Conservation (phyloP, 1,140 invertebrate genomes). For the Saccostrea cuccullata region DNA sequence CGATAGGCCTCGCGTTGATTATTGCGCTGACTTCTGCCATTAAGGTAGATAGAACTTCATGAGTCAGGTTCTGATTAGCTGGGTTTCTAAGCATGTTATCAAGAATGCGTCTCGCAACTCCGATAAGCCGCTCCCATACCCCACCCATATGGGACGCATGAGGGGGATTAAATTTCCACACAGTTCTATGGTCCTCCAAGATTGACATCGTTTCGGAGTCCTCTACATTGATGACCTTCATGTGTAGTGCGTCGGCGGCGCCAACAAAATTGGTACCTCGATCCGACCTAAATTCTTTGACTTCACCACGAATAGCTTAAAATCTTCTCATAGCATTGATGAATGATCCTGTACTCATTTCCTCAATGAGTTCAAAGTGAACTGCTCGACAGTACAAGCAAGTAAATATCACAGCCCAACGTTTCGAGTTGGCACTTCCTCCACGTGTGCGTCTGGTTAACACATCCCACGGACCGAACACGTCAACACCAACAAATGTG, state of each 20-base stretch:
- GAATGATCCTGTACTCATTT: slow-evolving; percentile 55
- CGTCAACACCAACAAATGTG: slow-evolving; percentile 42
- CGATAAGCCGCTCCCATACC: slow-evolving; percentile 49
- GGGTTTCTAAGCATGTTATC: background rate
- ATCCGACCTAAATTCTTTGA: slow-evolving; percentile 57
- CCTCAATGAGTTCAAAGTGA: slow-evolving; percentile 62
- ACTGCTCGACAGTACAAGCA: slow-evolving; percentile 55
- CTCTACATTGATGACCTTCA: slow-evolving; percentile 41
- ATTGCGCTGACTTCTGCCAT: slow-evolving; percentile 32
- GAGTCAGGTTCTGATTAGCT: background rate
- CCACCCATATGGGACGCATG: slow-evolving; percentile 14
- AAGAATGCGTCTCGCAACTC: slow-evolving; percentile 34
- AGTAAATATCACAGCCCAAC: slow-evolving; percentile 62
- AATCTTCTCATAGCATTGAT: slow-evolving; percentile 61
- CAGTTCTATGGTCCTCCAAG: background rate
- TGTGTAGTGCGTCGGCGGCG: background rate
- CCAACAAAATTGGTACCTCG: slow-evolving; percentile 65
- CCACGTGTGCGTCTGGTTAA: background rate
- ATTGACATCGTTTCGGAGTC: slow-evolving; percentile 7
- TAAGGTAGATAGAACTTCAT: background rate
- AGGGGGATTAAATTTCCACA: slow-evolving; percentile 25
- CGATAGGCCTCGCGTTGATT: slow-evolving; percentile 11
- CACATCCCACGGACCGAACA: slow-evolving; percentile 42
- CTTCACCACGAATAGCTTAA: slow-evolving; percentile 54
- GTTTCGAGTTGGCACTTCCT: slow-evolving; percentile 43